Conservation (phyloP, 2,888 invertebrate genomes). For the Ametastegia equiseti region DNA sequence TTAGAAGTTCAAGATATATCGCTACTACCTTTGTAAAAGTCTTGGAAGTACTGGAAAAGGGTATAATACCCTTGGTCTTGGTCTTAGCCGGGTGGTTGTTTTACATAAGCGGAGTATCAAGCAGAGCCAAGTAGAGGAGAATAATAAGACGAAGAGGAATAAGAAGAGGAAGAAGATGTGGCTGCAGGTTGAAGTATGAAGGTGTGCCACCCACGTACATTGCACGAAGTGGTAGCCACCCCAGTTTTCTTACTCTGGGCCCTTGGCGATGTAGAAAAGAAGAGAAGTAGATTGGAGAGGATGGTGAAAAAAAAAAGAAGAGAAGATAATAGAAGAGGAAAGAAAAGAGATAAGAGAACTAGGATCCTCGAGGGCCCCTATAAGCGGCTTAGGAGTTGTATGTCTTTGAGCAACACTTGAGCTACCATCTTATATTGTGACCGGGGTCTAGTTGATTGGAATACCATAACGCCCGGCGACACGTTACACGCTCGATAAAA, state of each 20-base stretch:
- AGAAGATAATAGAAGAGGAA: not conserved
- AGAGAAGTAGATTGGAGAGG: too few species aligned
- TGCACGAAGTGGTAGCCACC: not conserved
- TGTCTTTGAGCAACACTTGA: conserved; percentile 20
- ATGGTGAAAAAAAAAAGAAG: not conserved
- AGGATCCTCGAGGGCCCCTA: conserved; percentile 21
- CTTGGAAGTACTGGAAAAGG: not conserved
- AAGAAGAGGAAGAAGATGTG: not conserved
- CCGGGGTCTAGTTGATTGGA: conserved; percentile 23
- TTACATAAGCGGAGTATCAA: conserved; percentile 31
- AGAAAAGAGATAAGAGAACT: not conserved
- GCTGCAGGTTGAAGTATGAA: not conserved
- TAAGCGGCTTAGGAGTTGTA: conserved; percentile 21
- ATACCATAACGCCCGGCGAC: conserved; percentile 31
- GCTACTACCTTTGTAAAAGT: not conserved
- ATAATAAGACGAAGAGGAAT: not conserved
- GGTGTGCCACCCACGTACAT: conserved; percentile 21
- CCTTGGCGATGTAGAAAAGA: not conserved
- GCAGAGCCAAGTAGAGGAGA: not conserved
- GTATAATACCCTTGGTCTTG: conserved; percentile 13
- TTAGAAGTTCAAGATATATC: not conserved
- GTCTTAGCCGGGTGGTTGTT: conserved; percentile 22
- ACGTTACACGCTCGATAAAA: conserved; percentile 39
- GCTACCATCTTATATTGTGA: not conserved
- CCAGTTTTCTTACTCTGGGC: not conserved